A percentile compares a stretch with the other conserved stretches of the same genome.
These are phyloP conservation scores for Dendrocincla tyrannina DNA, from an alignment of 2,797 vertebrate species.

Conservation along the genomic window DNA sequence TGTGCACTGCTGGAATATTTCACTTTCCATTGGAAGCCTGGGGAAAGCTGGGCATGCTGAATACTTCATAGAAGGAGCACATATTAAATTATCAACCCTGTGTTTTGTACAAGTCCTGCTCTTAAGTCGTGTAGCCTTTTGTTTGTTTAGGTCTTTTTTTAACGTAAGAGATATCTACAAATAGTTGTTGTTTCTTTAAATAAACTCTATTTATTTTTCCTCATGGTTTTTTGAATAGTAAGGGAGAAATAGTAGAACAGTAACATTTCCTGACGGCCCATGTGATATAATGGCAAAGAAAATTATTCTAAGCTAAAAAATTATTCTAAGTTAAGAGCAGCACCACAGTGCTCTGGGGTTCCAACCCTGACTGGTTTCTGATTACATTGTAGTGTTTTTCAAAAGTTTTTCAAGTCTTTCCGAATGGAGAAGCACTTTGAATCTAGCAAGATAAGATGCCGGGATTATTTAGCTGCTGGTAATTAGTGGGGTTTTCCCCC, in stretches of 20 bases:
- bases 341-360: background rate
- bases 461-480: background rate
- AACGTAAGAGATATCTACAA: background rate
- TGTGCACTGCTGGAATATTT: background rate
- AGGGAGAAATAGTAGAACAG: background rate
- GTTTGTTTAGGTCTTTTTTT: background rate
- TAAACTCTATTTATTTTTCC: background rate
- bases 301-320: background rate
- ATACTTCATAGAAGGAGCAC: background rate
- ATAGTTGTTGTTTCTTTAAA: background rate
- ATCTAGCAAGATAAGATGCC: background rate
- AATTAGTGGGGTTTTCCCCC: background rate
- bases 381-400: background rate
- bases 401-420: background rate
- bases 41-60: background rate
- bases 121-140: background rate
- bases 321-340: background rate
- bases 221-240: background rate
- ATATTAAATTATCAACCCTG: background rate
- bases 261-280: background rate
- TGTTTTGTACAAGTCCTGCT: background rate
- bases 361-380: background rate
- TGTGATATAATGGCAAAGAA: background rate
- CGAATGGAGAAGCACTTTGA: background rate
- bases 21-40: background rate